These are phyloP conservation scores for Leucophenga montana DNA, from an alignment of 2,888 invertebrate genomes.

Conservation along the genomic window DNA sequence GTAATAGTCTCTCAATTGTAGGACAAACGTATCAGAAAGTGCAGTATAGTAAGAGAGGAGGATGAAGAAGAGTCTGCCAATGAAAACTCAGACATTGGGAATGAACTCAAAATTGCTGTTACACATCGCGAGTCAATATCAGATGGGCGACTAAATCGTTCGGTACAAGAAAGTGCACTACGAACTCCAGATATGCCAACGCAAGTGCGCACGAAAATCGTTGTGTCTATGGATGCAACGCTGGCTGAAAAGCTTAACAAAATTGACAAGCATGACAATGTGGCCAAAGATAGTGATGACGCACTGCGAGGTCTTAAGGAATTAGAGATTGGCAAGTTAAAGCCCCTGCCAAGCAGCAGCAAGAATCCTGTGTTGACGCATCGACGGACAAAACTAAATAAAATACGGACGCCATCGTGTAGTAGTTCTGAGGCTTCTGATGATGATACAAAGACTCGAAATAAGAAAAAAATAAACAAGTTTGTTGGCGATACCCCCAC, in stretches of 20 bases:
- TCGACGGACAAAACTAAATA: conserved; percentile 80
- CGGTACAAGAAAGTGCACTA: conserved; percentile 76
- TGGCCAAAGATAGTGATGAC: conserved; percentile 48
- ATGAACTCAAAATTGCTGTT: conserved; percentile 75
- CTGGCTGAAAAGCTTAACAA: conserved; percentile 65
- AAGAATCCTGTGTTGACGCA: conserved; percentile 73
- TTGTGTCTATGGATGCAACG: conserved; percentile 64
- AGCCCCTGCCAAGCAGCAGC: conserved; percentile 62
- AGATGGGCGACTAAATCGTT: conserved; percentile 84
- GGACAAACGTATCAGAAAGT: conserved; percentile 82
- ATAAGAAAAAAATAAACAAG: conserved; percentile 86
- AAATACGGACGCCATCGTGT: conserved; percentile 88
- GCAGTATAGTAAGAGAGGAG: conserved; percentile 93
- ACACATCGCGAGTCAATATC: conserved; percentile 84
- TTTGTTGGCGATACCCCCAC: conserved; percentile 77
- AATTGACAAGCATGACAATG: conserved; percentile 57
- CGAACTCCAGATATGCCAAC: conserved; percentile 69
- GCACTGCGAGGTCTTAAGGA: conserved; percentile 65
- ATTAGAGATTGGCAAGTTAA: conserved; percentile 69
- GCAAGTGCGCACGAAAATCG: conserved; percentile 76
- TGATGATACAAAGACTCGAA: conserved; percentile 83
- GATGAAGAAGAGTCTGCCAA: conserved; percentile 89
- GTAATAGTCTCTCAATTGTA: conserved; percentile 38
- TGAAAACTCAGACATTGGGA: conserved; percentile 74
- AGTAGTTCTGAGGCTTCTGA: conserved; percentile 96